Conservation (phyloP, 2,888 invertebrate genomes). For the Brenthis daphne region DNA sequence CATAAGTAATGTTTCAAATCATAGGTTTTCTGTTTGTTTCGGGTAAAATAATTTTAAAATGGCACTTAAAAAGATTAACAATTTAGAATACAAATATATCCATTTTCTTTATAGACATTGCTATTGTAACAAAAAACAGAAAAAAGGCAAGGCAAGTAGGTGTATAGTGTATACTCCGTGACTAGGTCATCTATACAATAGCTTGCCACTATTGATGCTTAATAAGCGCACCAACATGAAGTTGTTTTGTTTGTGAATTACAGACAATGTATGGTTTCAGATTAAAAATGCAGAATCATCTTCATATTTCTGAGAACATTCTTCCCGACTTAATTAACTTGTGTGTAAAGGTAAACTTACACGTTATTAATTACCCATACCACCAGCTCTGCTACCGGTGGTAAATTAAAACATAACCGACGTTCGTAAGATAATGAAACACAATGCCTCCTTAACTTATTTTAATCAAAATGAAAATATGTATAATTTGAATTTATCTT, state of each 20-base stretch:
- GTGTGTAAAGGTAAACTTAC: conserved; percentile 15
- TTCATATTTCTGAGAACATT: conserved; percentile 8
- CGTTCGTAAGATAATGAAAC: conserved; percentile 5
- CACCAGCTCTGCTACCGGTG: conserved; percentile 1
- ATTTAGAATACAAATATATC: too few species aligned
- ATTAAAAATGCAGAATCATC: conserved; percentile 4
- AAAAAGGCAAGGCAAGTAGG: too few species aligned
- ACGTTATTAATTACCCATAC: conserved; percentile 23
- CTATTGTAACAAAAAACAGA: too few species aligned
- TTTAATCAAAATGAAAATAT: conserved; percentile 2
- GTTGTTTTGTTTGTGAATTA: background rate
- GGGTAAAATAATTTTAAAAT: conserved; percentile 3
- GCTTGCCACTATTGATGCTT: background rate
- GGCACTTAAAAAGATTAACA: background rate
- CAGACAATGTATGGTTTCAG: background rate
- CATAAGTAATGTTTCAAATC: conserved; percentile 38
- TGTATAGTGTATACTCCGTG: background rate
- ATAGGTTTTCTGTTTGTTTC: conserved; percentile 27
- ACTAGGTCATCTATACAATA: background rate
- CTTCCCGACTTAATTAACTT: conserved; percentile 14
- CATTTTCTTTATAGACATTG: too few species aligned
- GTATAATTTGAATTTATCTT: background rate
- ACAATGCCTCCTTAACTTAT: conserved; percentile 1
- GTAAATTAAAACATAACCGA: conserved; percentile 15
- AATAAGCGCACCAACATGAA: background rate